Base-by-base conservation (phyloP, 2,888 invertebrate species). In the Theretra japonica region DNA sequence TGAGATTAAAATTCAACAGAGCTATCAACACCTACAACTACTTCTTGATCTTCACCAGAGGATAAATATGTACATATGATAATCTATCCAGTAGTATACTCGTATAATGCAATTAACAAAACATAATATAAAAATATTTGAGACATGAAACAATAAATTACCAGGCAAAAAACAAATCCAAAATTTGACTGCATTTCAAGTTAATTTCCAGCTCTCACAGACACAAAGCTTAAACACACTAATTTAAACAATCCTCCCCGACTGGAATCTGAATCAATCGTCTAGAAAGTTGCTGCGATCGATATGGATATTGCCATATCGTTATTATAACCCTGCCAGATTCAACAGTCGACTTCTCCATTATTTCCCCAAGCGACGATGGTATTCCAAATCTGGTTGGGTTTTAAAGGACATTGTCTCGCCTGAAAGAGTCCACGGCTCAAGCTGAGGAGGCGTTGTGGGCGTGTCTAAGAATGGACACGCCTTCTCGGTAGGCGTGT, bases 261-360 rank as follows among this genome's bases (percentile, higher is more conserved):
- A 74, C 41, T 83, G 77, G 85, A 86, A 87, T 86, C 83, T 82
- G 41, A 89, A 93, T 92, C 93, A 94, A 92, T 93, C 88, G 94
- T 94, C 94, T 94, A 91, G 89, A 93, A 94, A 94, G 90, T 94
- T 94, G 74, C 72, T 60, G 75, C 83, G 88, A 93, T 94, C 94
- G 84, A 94, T 94, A 94, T 84, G 76, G 83, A 83, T 83, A 89
- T 91, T 87, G 84, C 88, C 87, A 88, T 85, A 84, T 85, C 82
- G 80, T 80, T 74, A 76, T 58, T 80, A 90, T 74, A 75, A 85
- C 65, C 41, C 88, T 79, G 75, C 87, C 76, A 75, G 82, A 76
- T 80, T 70, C 30, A 77, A 82, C 74, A 68, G 74, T 57, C 70
- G 70, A 25, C 69, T 75, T 80, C 81, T 83, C 81, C 80, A 76